Percentiles rank a stretch among this genome's conserved stretches.
Evolutionary conservation across 2,888 invertebrate genomes (phyloP).

Genomic region (Bimastos eiseni): DNA sequence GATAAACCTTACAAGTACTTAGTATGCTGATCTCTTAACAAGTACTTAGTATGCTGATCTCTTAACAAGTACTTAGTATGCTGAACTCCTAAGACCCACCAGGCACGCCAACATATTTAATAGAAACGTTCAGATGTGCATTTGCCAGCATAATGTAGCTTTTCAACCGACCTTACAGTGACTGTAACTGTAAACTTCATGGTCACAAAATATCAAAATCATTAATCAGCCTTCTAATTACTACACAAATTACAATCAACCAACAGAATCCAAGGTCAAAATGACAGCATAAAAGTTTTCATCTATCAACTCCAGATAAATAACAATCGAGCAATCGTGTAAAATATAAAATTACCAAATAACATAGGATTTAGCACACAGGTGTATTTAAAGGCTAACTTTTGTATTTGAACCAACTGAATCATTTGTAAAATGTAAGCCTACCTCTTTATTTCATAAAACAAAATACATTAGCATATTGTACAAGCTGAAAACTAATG

Average conservation of each 20-base stretch:
- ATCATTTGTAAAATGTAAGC: too few species aligned
- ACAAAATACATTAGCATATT: too few species aligned
- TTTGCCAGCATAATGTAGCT: not conserved
- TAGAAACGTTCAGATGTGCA: not conserved
- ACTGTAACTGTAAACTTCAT: not conserved
- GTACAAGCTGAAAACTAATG: too few species aligned
- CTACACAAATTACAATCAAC: not conserved
- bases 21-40: not conserved
- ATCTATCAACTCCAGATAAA: not conserved
- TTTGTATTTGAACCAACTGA: too few species aligned
- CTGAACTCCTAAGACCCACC: not conserved
- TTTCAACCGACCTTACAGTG: too few species aligned
- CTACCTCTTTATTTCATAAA: too few species aligned
- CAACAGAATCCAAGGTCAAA: not conserved
- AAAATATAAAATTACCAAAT: not conserved
- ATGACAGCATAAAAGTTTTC: not conserved
- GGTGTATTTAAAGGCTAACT: not conserved
- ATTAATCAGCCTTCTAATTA: not conserved
- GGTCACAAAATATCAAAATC: not conserved
- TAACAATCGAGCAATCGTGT: not conserved
- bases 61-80: constrained; percentile 13
- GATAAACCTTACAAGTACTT: not conserved
- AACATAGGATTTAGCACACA: not conserved
- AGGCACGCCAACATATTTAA: not conserved
- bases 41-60: too few species aligned